A percentile compares a stretch with the other conserved stretches of the same genome.
phyloP scores from a whole-genome alignment of 2,113 vertebrate genomes.

The Brachyhypopomus gauderio region DNA sequence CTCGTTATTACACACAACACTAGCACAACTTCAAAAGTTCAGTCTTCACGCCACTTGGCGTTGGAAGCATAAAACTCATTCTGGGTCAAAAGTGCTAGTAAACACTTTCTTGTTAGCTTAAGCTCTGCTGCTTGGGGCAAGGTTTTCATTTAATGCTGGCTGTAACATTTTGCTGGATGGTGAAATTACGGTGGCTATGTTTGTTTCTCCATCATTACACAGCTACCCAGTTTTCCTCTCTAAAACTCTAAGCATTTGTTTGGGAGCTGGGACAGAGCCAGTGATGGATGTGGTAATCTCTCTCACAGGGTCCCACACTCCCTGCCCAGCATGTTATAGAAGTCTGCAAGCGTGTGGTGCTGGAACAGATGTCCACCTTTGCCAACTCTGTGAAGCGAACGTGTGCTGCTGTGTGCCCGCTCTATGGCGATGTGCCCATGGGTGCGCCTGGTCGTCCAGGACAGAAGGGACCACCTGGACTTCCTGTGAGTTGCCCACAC shows the following conservation, averaged over 20 bases:
- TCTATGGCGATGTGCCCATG: slow-evolving; percentile 75
- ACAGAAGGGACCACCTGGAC: slow-evolving; percentile 70
- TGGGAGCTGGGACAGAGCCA: slow-evolving; percentile 49
- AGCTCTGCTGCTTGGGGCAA: slow-evolving; percentile 54
- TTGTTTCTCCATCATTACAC: slow-evolving; percentile 50
- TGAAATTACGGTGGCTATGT: slow-evolving; percentile 62
- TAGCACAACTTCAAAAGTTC: slow-evolving; percentile 35
- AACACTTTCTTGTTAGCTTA: slow-evolving; percentile 62
- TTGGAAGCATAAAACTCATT: slow-evolving; percentile 45
- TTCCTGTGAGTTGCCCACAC: slow-evolving; percentile 65
- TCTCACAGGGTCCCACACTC: slow-evolving; percentile 68
- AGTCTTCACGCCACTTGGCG: slow-evolving; percentile 38
- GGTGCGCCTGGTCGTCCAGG: slow-evolving; percentile 68
- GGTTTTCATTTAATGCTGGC: slow-evolving; percentile 60
- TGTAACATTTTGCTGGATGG: slow-evolving; percentile 67
- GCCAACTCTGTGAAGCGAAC: slow-evolving; percentile 77
- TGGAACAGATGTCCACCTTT: slow-evolving; percentile 78
- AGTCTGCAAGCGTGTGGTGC: slow-evolving; percentile 74
- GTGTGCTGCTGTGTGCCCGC: slow-evolving; percentile 72
- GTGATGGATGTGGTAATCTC: slow-evolving; percentile 59
- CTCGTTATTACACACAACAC: neutral
- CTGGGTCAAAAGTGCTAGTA: slow-evolving; percentile 62
- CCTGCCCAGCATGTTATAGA: slow-evolving; percentile 73
- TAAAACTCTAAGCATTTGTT: slow-evolving; percentile 48
- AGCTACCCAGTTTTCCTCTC: slow-evolving; percentile 54